phyloP scores from a whole-genome alignment of 2,113 vertebrate genomes.

The Erythrolamprus reginae region DNA sequence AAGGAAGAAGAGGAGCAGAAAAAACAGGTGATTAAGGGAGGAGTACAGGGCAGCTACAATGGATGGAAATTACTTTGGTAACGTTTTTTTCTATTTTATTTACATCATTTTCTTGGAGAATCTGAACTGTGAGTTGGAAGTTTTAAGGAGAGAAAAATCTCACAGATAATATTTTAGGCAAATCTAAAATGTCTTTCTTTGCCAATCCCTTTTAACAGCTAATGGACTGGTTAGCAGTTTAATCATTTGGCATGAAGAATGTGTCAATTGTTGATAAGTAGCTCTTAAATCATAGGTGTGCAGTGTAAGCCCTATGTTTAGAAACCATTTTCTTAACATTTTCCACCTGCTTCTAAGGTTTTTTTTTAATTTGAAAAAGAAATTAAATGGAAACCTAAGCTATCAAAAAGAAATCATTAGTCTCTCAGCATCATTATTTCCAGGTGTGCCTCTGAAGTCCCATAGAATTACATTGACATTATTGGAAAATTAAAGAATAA shows the following conservation, averaged over 20 bases:
- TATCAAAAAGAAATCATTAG: not conserved
- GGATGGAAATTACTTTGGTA: not conserved
- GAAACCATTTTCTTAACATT: not conserved
- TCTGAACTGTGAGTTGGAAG: not conserved
- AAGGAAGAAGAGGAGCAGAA: constrained; percentile 46
- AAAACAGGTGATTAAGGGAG: constrained; percentile 22
- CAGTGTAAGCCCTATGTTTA: not conserved
- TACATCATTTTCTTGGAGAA: not conserved
- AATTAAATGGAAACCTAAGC: not conserved
- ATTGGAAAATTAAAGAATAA: not conserved
- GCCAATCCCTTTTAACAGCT: not conserved
- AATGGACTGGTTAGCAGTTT: not conserved
- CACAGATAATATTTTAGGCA: not conserved
- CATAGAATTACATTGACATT: not conserved
- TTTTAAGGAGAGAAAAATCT: not conserved
- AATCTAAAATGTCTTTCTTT: not conserved
- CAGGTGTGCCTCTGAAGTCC: not conserved
- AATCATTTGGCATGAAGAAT: not conserved
- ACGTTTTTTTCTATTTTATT: too few species aligned
- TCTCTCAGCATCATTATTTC: not conserved
- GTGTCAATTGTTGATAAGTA: not conserved
- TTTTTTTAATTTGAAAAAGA: not conserved
- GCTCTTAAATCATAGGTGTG: not conserved
- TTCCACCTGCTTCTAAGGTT: not conserved
- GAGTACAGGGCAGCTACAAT: not conserved